Percentiles rank a stretch among this genome's conserved stretches.
phyloP scores from a whole-genome alignment of 2,113 vertebrate genomes.

The Chunga burmeisteri region DNA sequence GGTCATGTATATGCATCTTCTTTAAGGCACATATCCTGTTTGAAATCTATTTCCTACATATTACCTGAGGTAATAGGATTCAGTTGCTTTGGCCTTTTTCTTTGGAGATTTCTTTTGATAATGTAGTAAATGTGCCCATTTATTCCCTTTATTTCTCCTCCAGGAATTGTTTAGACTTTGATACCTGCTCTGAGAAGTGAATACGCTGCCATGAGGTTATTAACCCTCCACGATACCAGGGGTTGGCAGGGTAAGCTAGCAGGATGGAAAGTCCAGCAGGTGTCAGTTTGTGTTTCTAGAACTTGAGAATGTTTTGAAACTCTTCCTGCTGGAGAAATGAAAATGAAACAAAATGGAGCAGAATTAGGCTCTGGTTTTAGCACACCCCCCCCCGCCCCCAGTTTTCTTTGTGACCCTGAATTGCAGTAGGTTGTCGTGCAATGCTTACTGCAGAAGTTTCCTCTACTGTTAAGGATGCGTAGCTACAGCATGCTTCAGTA shows the following conservation, averaged over 20 bases:
- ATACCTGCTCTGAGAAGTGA: not conserved
- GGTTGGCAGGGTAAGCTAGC: not conserved
- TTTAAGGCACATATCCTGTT: not conserved
- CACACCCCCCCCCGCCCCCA: not conserved
- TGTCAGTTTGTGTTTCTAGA: not conserved
- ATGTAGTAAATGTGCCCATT: not conserved
- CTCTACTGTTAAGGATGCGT: not conserved
- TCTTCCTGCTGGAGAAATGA: not conserved
- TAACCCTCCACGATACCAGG: not conserved
- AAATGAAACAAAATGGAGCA: not conserved
- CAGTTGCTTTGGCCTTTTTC: not conserved
- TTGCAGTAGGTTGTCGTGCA: not conserved
- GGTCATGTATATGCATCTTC: not conserved
- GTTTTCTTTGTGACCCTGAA: not conserved
- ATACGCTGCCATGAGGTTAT: rapidly evolving
- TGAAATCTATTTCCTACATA: not conserved
- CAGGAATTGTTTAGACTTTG: not conserved
- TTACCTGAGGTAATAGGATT: not conserved
- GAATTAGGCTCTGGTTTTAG: not conserved
- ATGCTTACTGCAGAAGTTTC: not conserved
- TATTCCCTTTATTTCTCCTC: not conserved
- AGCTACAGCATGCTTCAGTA: not conserved
- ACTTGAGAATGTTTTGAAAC: not conserved
- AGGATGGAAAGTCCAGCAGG: not conserved
- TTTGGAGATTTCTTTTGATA: not conserved